Percentiles rank a stretch among this genome's conserved stretches.
Conservation (phyloP, 1,140 invertebrate species). For the Cheumatopsyche charites region DNA sequence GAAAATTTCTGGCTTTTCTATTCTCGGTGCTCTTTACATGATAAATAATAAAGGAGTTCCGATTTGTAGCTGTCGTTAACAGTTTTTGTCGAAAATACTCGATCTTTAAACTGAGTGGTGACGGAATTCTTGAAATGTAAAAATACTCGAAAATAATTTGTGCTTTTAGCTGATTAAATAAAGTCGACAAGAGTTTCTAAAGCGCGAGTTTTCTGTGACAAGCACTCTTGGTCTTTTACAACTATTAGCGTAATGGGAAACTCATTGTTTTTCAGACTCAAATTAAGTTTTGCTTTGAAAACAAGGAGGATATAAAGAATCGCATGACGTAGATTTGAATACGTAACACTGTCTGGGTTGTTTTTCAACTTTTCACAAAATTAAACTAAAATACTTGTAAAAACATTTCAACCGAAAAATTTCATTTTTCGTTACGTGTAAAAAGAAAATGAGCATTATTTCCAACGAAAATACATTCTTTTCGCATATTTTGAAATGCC, state of each 20-base stretch:
- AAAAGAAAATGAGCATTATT: no score
- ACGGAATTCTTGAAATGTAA: neutral
- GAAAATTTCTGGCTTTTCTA: neutral
- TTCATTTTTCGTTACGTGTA: no score
- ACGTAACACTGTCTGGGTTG: no score
- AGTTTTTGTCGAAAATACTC: neutral
- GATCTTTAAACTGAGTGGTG: neutral
- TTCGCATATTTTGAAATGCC: no score
- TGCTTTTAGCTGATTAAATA: conserved; percentile 35
- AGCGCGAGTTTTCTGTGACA: conserved; percentile 6
- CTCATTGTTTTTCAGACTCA: conserved; percentile 14
- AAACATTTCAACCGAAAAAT: no score
- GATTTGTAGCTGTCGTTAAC: neutral
- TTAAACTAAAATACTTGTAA: no score
- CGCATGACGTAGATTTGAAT: no score
- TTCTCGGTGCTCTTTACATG: neutral
- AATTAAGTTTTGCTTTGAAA: no score
- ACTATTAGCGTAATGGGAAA: conserved; percentile 28
- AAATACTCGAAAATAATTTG: conserved; percentile 10
- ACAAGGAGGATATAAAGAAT: no score
- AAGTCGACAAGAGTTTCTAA: conserved; percentile 1
- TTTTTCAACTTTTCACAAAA: no score
- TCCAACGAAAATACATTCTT: no score
- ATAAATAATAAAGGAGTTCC: neutral
- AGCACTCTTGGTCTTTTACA: conserved; percentile 17